phyloP scores from a whole-genome alignment of 2,797 vertebrate genomes.

The Myotis findleyi region DNA sequence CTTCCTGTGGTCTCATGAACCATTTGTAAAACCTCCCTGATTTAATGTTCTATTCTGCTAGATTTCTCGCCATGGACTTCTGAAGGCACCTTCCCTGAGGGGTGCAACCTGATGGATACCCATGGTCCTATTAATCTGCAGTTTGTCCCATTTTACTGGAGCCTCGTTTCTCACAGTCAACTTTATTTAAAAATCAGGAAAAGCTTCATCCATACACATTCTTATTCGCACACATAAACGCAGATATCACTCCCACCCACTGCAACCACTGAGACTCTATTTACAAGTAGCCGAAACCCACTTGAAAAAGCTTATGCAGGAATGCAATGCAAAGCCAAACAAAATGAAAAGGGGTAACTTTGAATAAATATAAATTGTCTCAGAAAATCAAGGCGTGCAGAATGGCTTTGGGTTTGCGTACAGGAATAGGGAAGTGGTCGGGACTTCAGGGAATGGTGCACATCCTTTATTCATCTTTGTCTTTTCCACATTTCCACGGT shows the following conservation, averaged over 20 bases:
- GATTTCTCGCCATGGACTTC: neutral
- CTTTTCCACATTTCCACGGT: neutral
- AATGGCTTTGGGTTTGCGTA: neutral
- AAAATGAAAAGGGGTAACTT: neutral
- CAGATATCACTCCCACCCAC: rapidly evolving
- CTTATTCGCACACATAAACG: constrained; percentile 67
- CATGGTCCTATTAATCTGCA: neutral
- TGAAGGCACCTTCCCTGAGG: neutral
- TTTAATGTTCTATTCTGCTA: neutral
- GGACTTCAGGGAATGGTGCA: neutral
- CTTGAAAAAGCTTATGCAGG: neutral
- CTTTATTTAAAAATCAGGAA: neutral
- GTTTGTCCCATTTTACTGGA: neutral
- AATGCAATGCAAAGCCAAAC: neutral
- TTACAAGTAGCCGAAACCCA: constrained; percentile 3
- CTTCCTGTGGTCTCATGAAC: neutral
- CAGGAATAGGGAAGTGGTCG: neutral
- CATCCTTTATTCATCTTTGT: neutral
- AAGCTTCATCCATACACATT: neutral
- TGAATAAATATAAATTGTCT: neutral
- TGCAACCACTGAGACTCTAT: neutral
- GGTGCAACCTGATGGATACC: neutral
- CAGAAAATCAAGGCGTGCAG: neutral
- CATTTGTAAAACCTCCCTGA: neutral
- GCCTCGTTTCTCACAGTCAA: neutral